These are phyloP conservation scores for Saccostrea glomerata DNA, from an alignment of 1,140 invertebrate species.

Conservation along the genomic window DNA sequence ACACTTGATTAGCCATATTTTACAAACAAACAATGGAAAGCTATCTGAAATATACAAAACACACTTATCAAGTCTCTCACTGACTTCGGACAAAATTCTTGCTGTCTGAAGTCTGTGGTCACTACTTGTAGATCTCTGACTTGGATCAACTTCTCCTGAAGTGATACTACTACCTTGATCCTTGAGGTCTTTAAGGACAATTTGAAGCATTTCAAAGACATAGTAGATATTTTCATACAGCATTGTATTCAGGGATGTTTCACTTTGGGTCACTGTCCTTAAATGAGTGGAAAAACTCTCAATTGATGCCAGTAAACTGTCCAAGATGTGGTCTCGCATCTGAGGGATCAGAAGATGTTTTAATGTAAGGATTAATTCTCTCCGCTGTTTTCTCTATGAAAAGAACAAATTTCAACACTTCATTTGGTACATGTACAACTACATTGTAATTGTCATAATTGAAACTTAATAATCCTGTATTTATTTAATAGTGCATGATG, in stretches of 20 bases:
- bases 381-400: constrained; percentile 4
- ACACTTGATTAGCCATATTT: constrained; percentile 8
- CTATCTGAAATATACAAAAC: constrained; percentile 12
- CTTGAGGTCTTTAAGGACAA: not conserved
- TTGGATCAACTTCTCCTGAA: not conserved
- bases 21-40: not conserved
- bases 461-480: no score
- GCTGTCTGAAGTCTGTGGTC: not conserved
- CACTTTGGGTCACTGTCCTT: not conserved
- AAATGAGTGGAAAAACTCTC: constrained; percentile 8
- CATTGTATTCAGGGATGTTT: not conserved
- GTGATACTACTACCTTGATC: not conserved
- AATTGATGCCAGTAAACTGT: not conserved
- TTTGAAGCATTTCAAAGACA: constrained; percentile 3
- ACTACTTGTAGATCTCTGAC: not conserved
- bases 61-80: constrained; percentile 11
- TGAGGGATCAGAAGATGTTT: not conserved
- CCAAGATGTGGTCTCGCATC: not conserved
- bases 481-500: no score
- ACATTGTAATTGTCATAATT: no score
- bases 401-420: not conserved
- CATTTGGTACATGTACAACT: no score
- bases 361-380: not conserved
- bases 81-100: not conserved
- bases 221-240: not conserved